phyloP scores from a whole-genome alignment of 2,888 invertebrate genomes.

The Aromia moschata region DNA sequence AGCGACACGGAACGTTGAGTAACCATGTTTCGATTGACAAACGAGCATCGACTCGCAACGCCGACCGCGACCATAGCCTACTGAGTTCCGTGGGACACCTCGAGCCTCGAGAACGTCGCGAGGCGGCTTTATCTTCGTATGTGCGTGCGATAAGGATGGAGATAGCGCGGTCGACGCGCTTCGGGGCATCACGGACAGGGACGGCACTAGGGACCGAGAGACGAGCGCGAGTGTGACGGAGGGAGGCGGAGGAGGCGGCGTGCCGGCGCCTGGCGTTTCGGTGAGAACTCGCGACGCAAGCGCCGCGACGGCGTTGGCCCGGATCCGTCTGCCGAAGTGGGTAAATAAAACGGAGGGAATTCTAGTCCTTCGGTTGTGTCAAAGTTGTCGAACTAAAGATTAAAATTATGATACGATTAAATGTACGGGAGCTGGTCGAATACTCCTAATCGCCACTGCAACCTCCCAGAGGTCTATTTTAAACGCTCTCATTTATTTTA shows the following conservation, averaged over 20 bases:
- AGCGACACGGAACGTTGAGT: slow-evolving; percentile 1
- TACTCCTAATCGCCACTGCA: no score
- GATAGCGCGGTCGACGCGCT: slow-evolving; percentile 10
- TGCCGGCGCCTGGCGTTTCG: slow-evolving; percentile 17
- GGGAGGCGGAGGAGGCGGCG: not conserved
- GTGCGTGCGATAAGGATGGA: slow-evolving; percentile 25
- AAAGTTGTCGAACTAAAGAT: no score
- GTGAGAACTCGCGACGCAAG: slow-evolving; percentile 28
- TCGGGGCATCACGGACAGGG: not conserved
- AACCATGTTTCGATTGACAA: not conserved
- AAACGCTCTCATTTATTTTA: no score
- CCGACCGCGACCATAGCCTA: slow-evolving; percentile 21
- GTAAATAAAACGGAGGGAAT: slow-evolving; percentile 7
- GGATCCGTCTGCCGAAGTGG: slow-evolving; percentile 15
- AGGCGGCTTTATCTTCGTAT: slow-evolving; percentile 5
- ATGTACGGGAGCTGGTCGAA: no score
- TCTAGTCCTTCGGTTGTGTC: no score
- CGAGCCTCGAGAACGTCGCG: not conserved
- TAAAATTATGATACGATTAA: no score
- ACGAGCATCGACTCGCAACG: slow-evolving; percentile 21
- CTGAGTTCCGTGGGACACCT: slow-evolving; percentile 9
- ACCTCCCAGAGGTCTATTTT: no score
- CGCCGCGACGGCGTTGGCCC: slow-evolving; percentile 21
- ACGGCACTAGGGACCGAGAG: not conserved
- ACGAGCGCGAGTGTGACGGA: slow-evolving; percentile 3